These are phyloP conservation scores for Amphiura filiformis DNA, from an alignment of 35 echinoderm and acorn worm species.

Conservation along the genomic window DNA sequence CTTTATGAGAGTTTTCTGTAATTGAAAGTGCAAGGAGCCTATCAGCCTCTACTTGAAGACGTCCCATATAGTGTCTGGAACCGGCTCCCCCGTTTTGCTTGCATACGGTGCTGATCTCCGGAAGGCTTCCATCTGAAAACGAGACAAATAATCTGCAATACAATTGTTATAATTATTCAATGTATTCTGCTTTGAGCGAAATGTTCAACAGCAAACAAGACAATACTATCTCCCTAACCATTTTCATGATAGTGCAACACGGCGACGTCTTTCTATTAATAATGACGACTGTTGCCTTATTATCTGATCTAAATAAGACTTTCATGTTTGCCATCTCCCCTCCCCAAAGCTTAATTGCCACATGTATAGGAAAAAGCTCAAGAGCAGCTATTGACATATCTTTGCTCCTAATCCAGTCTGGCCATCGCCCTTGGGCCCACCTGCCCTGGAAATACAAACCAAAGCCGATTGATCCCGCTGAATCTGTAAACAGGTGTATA, in stretches of 20 bases:
- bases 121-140: slow-evolving; percentile 1
- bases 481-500: neutral
- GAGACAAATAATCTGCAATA: neutral
- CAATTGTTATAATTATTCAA: neutral
- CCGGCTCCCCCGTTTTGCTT: neutral
- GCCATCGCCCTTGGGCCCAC: slow-evolving; percentile 38
- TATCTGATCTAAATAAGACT: slow-evolving; percentile 13
- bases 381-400: slow-evolving; percentile 16
- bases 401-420: neutral
- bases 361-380: slow-evolving; percentile 6
- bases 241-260: neutral
- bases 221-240: neutral
- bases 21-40: too few relatives aligned
- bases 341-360: slow-evolving; percentile 16
- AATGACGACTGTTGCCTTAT: neutral
- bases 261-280: neutral
- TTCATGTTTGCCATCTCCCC: neutral
- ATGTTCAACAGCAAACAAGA: neutral
- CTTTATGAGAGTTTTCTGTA: too few relatives aligned
- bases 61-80: neutral
- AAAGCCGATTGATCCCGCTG: slow-evolving; percentile 24
- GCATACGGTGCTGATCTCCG: neutral
- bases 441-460: slow-evolving; percentile 17
- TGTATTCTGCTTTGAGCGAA: neutral
- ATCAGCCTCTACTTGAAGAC: neutral